Evolutionary conservation across 2,113 vertebrate species (phyloP).

Genomic region (Cinclus mexicanus): DNA sequence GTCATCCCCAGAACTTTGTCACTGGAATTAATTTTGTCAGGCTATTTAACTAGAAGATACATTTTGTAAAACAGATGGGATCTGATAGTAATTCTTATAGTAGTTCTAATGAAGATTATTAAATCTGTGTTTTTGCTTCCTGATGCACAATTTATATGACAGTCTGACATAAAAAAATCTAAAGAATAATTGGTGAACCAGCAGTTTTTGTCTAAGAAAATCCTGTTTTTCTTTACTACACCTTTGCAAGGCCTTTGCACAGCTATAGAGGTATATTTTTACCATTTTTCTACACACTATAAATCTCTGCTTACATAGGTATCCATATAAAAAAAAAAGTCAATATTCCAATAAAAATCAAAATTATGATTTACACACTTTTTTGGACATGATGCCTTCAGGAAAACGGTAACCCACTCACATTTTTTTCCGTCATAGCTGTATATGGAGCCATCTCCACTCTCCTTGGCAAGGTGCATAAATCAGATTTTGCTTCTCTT

Average conservation of each 20-base stretch:
- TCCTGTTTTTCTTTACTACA: not conserved
- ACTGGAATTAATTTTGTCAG: not conserved
- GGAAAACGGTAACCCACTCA: not conserved
- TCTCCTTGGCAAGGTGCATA: not conserved
- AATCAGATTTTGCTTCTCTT: not conserved
- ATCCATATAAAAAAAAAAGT: not conserved
- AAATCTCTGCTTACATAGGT: not conserved
- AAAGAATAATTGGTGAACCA: not conserved
- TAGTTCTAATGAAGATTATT: not conserved
- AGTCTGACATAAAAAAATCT: not conserved
- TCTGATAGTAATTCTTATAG: not conserved
- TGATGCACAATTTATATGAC: not conserved
- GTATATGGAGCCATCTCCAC: not conserved
- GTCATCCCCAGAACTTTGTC: not conserved
- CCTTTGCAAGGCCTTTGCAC: not conserved
- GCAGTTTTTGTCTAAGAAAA: not conserved
- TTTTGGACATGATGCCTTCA: not conserved
- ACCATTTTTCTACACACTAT: not conserved
- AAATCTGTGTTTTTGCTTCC: not conserved
- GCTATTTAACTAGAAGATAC: not conserved
- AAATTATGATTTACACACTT: not conserved
- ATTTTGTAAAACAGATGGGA: not conserved
- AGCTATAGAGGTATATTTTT: not conserved
- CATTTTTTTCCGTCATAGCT: not conserved
- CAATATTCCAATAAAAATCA: not conserved